These are phyloP conservation scores for Natator depressus DNA, from an alignment of 2,113 vertebrate genomes.

Conservation along the genomic window DNA sequence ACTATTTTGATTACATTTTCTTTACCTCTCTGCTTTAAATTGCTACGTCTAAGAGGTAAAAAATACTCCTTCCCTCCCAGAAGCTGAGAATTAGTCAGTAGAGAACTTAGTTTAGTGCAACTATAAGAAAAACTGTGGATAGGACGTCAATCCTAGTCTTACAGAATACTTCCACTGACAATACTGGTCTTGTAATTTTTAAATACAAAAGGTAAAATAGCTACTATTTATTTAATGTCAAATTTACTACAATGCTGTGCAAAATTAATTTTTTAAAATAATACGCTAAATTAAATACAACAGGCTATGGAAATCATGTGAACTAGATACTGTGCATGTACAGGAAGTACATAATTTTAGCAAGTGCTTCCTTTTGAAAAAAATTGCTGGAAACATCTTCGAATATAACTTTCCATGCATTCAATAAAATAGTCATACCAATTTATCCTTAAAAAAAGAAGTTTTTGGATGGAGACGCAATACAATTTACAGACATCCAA, in stretches of 20 bases:
- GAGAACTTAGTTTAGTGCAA: not conserved
- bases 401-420: not conserved
- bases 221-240: not conserved
- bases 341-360: not conserved
- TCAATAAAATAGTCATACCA: not conserved
- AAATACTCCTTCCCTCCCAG: not conserved
- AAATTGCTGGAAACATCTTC: not conserved
- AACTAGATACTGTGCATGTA: accelerated
- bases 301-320: not conserved
- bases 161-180: not conserved
- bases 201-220: too few species aligned
- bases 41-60: accelerated
- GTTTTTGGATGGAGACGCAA: not conserved
- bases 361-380: not conserved
- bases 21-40: not conserved
- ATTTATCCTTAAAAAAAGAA: not conserved
- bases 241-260: not conserved
- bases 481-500: not conserved
- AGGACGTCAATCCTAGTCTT: not conserved
- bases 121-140: accelerated
- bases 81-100: not conserved
- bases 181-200: not conserved
- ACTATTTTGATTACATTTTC: not conserved
- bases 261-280: not conserved
- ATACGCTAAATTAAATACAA: not conserved